phyloP scores from a whole-genome alignment of 2,888 invertebrate species.

The Perithous albicinctus region DNA sequence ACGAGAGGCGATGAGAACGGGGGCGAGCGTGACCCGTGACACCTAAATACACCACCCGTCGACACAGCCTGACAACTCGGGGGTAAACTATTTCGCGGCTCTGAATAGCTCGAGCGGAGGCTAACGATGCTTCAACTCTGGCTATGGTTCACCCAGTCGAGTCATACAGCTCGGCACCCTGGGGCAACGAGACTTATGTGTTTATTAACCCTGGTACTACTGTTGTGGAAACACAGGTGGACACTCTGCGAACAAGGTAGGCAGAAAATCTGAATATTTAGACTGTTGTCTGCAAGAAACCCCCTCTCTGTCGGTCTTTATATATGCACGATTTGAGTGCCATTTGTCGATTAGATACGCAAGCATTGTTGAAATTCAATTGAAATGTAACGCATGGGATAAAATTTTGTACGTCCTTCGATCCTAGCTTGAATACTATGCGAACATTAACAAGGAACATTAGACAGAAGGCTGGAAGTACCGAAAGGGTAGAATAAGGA shows the following conservation, averaged over 20 bases:
- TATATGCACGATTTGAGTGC: not conserved
- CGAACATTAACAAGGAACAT: not conserved
- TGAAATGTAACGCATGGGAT: not conserved
- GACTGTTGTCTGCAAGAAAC: not conserved
- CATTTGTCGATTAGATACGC: slow-evolving; percentile 1
- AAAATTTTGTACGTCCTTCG: not conserved
- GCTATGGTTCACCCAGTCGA: slow-evolving; percentile 14
- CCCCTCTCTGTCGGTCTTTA: not conserved
- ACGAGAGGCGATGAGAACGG: slow-evolving; percentile 29
- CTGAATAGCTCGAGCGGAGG: slow-evolving; percentile 73
- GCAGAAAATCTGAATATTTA: not conserved
- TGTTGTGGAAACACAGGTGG: too few species aligned
- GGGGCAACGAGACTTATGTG: slow-evolving; percentile 70
- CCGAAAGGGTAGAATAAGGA: slow-evolving; percentile 19
- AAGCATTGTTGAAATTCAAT: slow-evolving; percentile 1
- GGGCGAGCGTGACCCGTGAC: slow-evolving; percentile 67
- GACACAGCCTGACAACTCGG: slow-evolving; percentile 54
- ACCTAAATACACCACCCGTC: slow-evolving; percentile 73
- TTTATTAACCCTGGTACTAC: slow-evolving; percentile 73
- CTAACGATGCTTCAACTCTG: slow-evolving; percentile 75
- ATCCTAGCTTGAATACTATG: too few species aligned
- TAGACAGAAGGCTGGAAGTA: not conserved
- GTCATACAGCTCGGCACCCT: slow-evolving; percentile 30
- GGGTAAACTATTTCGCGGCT: slow-evolving; percentile 76
- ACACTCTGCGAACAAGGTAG: slow-evolving; percentile 1